Base-by-base conservation (phyloP, 1,140 invertebrate species). In the Temnothorax curvispinosus region DNA sequence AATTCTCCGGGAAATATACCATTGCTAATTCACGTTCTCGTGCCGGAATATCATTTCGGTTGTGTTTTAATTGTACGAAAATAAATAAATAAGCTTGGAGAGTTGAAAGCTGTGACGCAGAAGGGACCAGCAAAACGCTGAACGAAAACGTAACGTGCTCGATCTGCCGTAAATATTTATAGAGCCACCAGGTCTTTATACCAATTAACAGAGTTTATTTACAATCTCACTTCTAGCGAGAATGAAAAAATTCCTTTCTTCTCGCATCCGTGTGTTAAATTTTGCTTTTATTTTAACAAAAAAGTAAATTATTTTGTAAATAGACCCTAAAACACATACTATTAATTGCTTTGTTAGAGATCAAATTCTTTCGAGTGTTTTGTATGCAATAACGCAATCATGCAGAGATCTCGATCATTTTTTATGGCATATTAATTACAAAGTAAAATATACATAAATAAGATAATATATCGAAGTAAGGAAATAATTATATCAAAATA, bases 81-180 rank as follows among this genome's bases (percentile, higher is more conserved):
- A 88, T 88, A 88, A 85, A 88, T 62, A 85, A 69, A 65, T 65
- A 44, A 62, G 5, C 71, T 44, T 35, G 3, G 38, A 85, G 54
- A 50, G 76, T 67, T 56, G 15, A 82, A 54, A 44, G 11, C 32
- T 50, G 15, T 52, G 56, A 69, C 11, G 47, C 50, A 77, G 60
- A 0, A 62, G 50, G 27, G 38, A n/a, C 41, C 21, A 88, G 3
- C 1, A 9, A 69, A 1, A 27, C 6, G 52, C 38, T 41, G 27
- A 75, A 18, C 32, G 27, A 62, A 75, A 67, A 69, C 21, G 82
- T 13, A 11, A 62, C 47, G 18, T 52, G 32, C 32, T 74, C 27
- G 38, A 58, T 81, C 38, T 65, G 13, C 9, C 13, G 62, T 88
- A 86, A 89, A 89, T 80, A 89, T 88, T 89, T 86, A 86, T 75